phyloP scores from a whole-genome alignment of 2,113 vertebrate genomes.

The Alexandromys fortis region DNA sequence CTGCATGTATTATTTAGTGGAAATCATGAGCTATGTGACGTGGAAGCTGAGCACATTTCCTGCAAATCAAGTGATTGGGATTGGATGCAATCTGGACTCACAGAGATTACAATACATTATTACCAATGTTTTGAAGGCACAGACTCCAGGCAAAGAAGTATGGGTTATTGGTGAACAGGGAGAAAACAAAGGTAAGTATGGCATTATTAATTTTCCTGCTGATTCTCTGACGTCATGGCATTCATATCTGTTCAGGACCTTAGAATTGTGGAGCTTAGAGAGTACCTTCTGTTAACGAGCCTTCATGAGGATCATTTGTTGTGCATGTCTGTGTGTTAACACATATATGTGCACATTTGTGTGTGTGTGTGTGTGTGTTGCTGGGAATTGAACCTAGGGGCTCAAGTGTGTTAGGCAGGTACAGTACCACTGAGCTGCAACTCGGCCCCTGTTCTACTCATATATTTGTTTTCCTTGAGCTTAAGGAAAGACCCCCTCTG shows the following conservation, averaged over 20 bases:
- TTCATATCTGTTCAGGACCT: background rate
- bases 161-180: conserved; percentile 97
- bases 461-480: background rate
- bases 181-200: conserved; percentile 92
- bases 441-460: background rate
- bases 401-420: background rate
- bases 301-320: background rate
- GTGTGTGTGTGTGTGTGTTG: background rate
- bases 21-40: conserved; percentile 95
- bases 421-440: background rate
- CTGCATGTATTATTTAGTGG: conserved; percentile 87
- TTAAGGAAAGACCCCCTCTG: background rate
- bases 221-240: background rate
- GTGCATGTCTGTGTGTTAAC: background rate
- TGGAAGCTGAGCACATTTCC: conserved; percentile 96
- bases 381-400: background rate
- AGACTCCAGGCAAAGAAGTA: conserved; percentile 86
- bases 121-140: conserved; percentile 86
- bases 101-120: conserved; percentile 91
- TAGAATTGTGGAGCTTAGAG: background rate
- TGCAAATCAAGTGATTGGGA: conserved; percentile 91
- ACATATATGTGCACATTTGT: background rate
- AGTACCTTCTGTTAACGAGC: background rate
- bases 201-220: background rate
- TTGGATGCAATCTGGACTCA: conserved; percentile 95